Conservation (phyloP, 1,140 invertebrate species). For the Ceratosolen fusciceps region DNA sequence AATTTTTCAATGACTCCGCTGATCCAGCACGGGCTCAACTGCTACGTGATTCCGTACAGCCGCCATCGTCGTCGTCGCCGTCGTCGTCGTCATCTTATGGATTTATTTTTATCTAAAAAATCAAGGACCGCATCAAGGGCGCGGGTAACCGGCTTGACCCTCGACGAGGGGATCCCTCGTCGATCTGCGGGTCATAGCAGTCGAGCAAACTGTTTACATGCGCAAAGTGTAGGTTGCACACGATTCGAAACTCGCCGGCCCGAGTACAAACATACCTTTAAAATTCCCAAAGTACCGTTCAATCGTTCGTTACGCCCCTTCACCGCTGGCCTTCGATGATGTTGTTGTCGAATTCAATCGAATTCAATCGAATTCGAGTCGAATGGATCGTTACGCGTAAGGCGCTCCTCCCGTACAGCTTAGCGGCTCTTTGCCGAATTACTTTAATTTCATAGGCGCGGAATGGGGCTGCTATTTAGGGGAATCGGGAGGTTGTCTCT, state of each 20-base stretch:
- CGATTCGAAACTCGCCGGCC: not conserved
- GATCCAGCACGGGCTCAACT: not conserved
- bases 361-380: not conserved
- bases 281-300: slow-evolving; percentile 1
- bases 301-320: not conserved
- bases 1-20: slow-evolving; percentile 16
- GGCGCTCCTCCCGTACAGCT: not conserved
- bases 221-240: not conserved
- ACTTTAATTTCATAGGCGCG: not conserved
- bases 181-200: not conserved
- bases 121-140: too few species aligned
- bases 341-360: not conserved
- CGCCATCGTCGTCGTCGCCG: too few species aligned
- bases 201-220: not conserved
- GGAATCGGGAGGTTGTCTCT: not conserved
- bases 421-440: not conserved
- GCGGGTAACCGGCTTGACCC: too few species aligned
- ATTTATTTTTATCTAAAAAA: too few species aligned
- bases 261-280: not conserved
- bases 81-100: too few species aligned
- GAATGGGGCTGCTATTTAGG: too few species aligned
- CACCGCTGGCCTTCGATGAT: not conserved
- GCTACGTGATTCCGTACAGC: not conserved
- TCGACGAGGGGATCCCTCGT: too few species aligned
- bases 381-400: not conserved